These are phyloP conservation scores for Euthynnus affinis DNA, from an alignment of 2,797 vertebrate genomes.

Conservation along the genomic window DNA sequence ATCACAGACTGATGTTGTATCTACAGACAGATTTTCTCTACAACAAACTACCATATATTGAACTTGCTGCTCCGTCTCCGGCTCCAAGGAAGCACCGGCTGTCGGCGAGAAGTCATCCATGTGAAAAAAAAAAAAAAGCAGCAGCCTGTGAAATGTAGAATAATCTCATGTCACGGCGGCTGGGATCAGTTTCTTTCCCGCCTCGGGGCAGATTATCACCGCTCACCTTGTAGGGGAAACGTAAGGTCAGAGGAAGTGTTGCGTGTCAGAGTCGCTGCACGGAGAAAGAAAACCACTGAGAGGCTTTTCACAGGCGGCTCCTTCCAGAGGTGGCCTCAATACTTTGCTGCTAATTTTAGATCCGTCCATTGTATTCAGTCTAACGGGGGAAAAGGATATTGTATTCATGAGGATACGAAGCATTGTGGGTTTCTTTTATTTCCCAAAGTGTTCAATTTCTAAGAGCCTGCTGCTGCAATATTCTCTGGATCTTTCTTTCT, in stretches of 20 bases:
- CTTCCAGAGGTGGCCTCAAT: slow-evolving; percentile 29
- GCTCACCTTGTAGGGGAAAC: slow-evolving; percentile 31
- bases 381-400: slow-evolving; percentile 4
- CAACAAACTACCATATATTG: background rate
- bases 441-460: background rate
- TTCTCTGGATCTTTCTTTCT: too few species aligned
- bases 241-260: slow-evolving; percentile 13
- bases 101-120: slow-evolving; percentile 3
- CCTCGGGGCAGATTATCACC: background rate
- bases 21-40: background rate
- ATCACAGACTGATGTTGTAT: background rate
- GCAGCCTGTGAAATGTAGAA: slow-evolving; percentile 15
- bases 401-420: slow-evolving; percentile 5
- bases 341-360: slow-evolving; percentile 45
- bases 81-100: slow-evolving; percentile 16
- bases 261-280: background rate
- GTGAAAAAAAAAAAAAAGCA: slow-evolving; percentile 10
- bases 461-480: background rate
- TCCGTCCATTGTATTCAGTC: slow-evolving; percentile 4
- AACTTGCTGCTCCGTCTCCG: background rate
- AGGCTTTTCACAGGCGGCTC: slow-evolving; percentile 16
- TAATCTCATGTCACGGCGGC: slow-evolving; percentile 30
- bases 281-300: background rate
- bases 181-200: background rate
- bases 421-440: background rate